phyloP scores from a whole-genome alignment of 2,113 vertebrate species.

The Channa maculata region DNA sequence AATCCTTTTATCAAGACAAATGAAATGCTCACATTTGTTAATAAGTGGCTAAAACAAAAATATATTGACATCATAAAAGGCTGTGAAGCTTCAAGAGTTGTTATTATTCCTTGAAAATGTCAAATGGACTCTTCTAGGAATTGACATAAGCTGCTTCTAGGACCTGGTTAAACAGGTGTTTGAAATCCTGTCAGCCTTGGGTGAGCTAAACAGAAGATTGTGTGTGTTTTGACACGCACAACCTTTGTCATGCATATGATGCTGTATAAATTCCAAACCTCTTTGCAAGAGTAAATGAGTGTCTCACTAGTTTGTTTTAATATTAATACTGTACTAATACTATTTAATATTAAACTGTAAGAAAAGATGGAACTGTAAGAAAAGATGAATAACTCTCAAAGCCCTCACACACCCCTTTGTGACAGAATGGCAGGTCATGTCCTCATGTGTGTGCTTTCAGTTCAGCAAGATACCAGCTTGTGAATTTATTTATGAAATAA shows the following conservation, averaged over 20 bases:
- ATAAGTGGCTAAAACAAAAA: constrained; percentile 7
- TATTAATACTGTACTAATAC: too few species aligned
- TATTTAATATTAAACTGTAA: not conserved
- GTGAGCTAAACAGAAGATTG: not conserved
- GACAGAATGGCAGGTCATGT: not conserved
- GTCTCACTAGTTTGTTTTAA: too few species aligned
- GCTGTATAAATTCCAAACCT: too few species aligned
- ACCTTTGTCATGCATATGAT: too few species aligned
- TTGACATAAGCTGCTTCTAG: constrained; percentile 2
- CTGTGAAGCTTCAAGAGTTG: not conserved
- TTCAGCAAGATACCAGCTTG: not conserved
- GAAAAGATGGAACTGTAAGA: not conserved
- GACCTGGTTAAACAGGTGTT: constrained; percentile 1
- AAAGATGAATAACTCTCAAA: too few species aligned
- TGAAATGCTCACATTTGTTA: constrained; percentile 22
- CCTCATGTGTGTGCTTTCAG: not conserved
- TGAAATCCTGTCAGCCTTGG: not conserved
- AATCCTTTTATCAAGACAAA: constrained; percentile 43
- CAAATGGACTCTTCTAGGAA: constrained; percentile 4
- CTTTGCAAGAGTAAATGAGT: not conserved
- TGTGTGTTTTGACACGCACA: too few species aligned
- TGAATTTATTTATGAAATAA: too few species aligned
- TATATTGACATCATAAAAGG: not conserved
- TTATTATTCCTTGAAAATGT: constrained; percentile 19
- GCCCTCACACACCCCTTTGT: too few species aligned